Evolutionary conservation across 37 sponge, comb jelly and placozoan genomes (phyloP).

Genomic region (Bolinopsis microptera): DNA sequence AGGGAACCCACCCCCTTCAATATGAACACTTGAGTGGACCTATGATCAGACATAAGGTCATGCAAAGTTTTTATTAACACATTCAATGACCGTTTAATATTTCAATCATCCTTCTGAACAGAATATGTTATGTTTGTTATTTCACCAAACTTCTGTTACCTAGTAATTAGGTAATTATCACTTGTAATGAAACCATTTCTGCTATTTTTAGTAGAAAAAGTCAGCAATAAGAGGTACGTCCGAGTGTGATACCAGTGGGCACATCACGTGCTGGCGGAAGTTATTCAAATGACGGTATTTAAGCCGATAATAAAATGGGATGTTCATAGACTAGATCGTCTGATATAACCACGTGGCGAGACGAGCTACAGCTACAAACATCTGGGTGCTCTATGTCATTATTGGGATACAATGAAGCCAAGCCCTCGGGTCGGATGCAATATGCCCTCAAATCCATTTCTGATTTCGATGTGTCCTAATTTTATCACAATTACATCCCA

Average conservation of each 20-base stretch:
- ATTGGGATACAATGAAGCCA: no score
- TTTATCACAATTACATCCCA: no score
- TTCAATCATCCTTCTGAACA: background rate
- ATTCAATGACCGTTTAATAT: background rate
- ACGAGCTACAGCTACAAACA: no score
- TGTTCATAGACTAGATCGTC: constrained; percentile 52
- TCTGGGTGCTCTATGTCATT: no score
- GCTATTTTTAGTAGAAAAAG: background rate
- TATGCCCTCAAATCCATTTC: no score
- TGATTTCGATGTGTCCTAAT: no score
- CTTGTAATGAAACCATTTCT: no score
- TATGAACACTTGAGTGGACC: background rate
- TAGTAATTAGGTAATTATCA: no score
- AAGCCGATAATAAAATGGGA: background rate
- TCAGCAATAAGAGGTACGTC: constrained; percentile 50
- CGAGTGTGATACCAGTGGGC: constrained; percentile 55
- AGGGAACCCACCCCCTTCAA: background rate
- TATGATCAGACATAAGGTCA: background rate
- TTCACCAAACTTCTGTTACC: no score
- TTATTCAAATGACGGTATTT: background rate
- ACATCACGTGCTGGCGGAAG: constrained; percentile 59
- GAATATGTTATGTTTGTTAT: background rate
- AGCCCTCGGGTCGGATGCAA: no score
- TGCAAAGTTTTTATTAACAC: background rate
- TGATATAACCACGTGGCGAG: no score